phyloP scores from a whole-genome alignment of 2,113 vertebrate genomes.

The Ailuropoda melanoleuca region DNA sequence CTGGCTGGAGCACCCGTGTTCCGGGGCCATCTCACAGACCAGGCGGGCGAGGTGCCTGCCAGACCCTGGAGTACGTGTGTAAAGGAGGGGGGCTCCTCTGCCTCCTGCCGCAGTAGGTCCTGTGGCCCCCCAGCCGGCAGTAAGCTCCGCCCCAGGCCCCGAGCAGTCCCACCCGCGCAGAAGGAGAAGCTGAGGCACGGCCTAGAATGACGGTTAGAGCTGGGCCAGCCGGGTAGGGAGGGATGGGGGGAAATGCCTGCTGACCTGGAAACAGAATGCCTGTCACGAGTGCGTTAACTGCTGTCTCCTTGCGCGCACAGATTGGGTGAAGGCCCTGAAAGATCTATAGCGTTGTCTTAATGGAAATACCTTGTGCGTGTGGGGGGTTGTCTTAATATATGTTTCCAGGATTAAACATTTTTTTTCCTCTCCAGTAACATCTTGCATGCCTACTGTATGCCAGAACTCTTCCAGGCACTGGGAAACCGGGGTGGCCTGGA shows the following conservation, averaged over 20 bases:
- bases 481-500: background rate
- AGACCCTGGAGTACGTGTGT: rapidly evolving
- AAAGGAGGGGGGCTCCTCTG: background rate
- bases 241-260: background rate
- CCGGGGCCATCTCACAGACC: rapidly evolving
- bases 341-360: background rate
- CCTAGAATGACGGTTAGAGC: background rate
- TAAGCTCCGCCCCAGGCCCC: too few relatives aligned
- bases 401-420: background rate
- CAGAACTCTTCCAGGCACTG: background rate
- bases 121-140: background rate
- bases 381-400: background rate
- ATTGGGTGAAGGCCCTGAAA: background rate
- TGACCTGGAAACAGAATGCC: background rate
- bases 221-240: background rate
- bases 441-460: background rate
- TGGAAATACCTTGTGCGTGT: background rate
- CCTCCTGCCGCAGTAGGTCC: background rate
- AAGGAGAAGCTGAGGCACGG: background rate
- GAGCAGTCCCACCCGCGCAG: background rate
- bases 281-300: background rate
- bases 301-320: rapidly evolving
- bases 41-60: background rate
- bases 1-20: background rate
- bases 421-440: background rate